Evolutionary conservation across 2,888 invertebrate species (phyloP).

Genomic region (Tipula lateralis): DNA sequence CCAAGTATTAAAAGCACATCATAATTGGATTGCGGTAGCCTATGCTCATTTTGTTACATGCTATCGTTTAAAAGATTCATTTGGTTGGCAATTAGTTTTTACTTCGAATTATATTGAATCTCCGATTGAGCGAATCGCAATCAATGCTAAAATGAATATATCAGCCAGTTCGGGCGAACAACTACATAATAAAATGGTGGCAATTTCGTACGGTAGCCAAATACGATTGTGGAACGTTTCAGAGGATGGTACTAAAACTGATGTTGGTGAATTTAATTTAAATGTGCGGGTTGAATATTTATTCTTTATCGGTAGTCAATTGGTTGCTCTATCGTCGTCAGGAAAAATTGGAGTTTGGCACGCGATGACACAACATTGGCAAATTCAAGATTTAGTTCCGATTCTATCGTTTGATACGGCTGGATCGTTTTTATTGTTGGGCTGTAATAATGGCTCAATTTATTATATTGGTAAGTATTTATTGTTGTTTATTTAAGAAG

Average conservation of each 20-base stretch:
- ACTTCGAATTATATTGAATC: constrained; percentile 88
- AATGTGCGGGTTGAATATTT: constrained; percentile 91
- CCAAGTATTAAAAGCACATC: constrained; percentile 91
- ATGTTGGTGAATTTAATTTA: constrained; percentile 83
- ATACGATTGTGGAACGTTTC: constrained; percentile 75
- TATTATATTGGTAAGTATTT: constrained; percentile 81
- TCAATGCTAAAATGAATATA: constrained; percentile 63
- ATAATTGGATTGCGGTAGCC: constrained; percentile 96
- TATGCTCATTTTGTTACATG: constrained; percentile 95
- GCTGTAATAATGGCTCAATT: constrained; percentile 94
- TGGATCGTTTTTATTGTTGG: constrained; percentile 89
- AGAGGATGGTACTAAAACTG: constrained; percentile 68
- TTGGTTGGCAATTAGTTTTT: constrained; percentile 94
- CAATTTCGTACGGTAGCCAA: constrained; percentile 71
- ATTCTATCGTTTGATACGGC: constrained; percentile 96
- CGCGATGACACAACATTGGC: constrained; percentile 98
- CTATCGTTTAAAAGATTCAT: constrained; percentile 90
- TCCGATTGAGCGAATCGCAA: constrained; percentile 85
- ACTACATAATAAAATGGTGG: constrained; percentile 70
- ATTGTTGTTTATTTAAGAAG: not conserved
- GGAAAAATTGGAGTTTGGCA: constrained; percentile 99
- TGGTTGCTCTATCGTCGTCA: constrained; percentile 89
- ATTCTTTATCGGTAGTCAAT: constrained; percentile 94
- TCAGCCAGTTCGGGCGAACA: constrained; percentile 51
- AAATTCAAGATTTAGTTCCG: constrained; percentile 92